phyloP scores from a whole-genome alignment of 2,888 invertebrate genomes.

The Zonitis immaculata region DNA sequence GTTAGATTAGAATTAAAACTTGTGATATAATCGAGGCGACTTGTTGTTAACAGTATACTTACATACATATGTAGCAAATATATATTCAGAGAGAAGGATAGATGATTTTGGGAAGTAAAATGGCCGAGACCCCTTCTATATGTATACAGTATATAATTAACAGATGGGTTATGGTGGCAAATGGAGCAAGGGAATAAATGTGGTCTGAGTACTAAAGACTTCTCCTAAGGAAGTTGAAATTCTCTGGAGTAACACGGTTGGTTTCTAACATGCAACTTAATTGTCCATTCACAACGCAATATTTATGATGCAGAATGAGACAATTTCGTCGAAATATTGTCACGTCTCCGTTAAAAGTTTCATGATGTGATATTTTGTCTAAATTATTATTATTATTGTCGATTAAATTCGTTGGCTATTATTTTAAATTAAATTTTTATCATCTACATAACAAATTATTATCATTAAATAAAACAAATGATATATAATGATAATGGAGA shows the following conservation, averaged over 20 bases:
- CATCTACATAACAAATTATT: no score
- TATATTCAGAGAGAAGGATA: neutral
- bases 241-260: constrained; percentile 13
- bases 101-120: neutral
- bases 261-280: constrained; percentile 12
- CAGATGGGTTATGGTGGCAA: constrained; percentile 34
- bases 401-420: no score
- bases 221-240: constrained; percentile 23
- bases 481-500: constrained; percentile 1
- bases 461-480: no score
- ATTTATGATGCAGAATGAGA: constrained; percentile 14
- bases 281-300: constrained; percentile 18
- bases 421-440: no score
- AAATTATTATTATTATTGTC: no score
- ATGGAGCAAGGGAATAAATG: constrained; percentile 29
- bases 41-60: neutral
- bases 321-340: constrained; percentile 14
- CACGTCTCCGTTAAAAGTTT: constrained; percentile 10
- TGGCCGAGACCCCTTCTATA: neutral
- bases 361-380: constrained; percentile 6
- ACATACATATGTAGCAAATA: no score
- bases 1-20: constrained; percentile 23
- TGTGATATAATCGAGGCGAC: constrained; percentile 16
- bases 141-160: no score
- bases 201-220: constrained; percentile 30